Base-by-base conservation (phyloP, 1,140 invertebrate species). In the Ips nitidus region DNA sequence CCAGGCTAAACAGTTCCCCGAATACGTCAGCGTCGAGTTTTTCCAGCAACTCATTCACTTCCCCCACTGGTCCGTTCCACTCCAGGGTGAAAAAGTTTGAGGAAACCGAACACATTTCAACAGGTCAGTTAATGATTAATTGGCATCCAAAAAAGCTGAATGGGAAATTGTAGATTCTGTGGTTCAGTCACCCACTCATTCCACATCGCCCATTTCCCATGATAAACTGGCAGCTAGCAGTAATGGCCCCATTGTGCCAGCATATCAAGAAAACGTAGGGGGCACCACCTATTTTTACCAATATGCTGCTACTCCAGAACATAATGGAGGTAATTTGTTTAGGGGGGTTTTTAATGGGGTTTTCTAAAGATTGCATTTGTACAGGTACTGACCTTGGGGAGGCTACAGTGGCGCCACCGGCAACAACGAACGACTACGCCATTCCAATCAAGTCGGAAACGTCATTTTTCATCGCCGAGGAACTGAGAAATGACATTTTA, bases 281-380 rank as follows among this genome's bases (percentile, higher is more conserved):
- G 95, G 95, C 37, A 97, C 95, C 36, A 97, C 94, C 3, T 97
- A 97, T 81, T 97, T 95, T 82, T 97, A 95, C 77, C 83, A 82
- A 60, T 80, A 82, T 40, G 81, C 82, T 8, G 81, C 82, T n/a
- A 79, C 52, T 66, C 42, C 50, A 45, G 68, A 70, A 41, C 45
- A 50, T 47, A 76, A 71, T n/a, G 76, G 81, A 74, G 72, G 80
- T 79, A 7, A 41, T 22, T 22, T 22, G 22, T 22, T 22, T 5
- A 47, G 45, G 45, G n/a, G 45, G 45, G 45, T 47, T 6, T 47
- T 47, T 5, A 6, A n/a, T 47, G 45, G 22, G 22, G 22, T 22
- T 22, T 22, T 22, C 22, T 22, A 22, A 22, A 22, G 22, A 22
- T 22, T 22, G 22, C 22, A 22, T 22, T 22, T 22, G 22, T 22